Evolutionary conservation across 2,113 vertebrate species (phyloP).

Genomic region (Speoplatyrhinus poulsoni): DNA sequence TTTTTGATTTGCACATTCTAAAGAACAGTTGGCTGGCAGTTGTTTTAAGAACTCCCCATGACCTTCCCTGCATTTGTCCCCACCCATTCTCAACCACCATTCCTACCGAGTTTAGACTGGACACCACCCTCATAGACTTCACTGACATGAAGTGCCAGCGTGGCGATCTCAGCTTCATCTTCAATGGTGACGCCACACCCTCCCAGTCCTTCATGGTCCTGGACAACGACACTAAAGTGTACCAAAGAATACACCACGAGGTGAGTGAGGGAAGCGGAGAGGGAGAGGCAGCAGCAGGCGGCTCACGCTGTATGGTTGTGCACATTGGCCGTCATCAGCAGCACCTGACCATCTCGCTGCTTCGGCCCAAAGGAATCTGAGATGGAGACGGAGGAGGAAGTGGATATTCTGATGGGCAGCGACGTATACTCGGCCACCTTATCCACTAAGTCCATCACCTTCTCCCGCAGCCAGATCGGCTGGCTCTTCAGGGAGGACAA

Average conservation of each 20-base stretch:
- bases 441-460: slow-evolving; percentile 98
- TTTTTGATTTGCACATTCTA: neutral
- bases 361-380: slow-evolving; percentile 86
- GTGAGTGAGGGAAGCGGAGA: slow-evolving; percentile 62
- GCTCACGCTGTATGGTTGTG: slow-evolving; percentile 1
- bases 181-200: slow-evolving; percentile 89
- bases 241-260: slow-evolving; percentile 98
- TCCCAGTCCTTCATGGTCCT: slow-evolving; percentile 97
- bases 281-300: no score
- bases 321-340: neutral
- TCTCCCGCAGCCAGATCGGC: slow-evolving; percentile 93
- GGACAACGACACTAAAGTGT: slow-evolving; percentile 98
- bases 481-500: slow-evolving; percentile 99
- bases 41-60: neutral
- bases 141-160: slow-evolving; percentile 99
- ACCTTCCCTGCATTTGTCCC: neutral
- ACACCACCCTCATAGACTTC: slow-evolving; percentile 99
- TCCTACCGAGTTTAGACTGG: slow-evolving; percentile 80
- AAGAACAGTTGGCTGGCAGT: neutral
- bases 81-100: slow-evolving; percentile 11
- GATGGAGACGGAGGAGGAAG: slow-evolving; percentile 98
- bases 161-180: slow-evolving; percentile 98
- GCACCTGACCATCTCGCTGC: neutral
- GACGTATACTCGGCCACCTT: slow-evolving; percentile 98
- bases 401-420: slow-evolving; percentile 99